Evolutionary conservation across 2,797 vertebrate species (phyloP).

Genomic region (Mastacembelus armatus): DNA sequence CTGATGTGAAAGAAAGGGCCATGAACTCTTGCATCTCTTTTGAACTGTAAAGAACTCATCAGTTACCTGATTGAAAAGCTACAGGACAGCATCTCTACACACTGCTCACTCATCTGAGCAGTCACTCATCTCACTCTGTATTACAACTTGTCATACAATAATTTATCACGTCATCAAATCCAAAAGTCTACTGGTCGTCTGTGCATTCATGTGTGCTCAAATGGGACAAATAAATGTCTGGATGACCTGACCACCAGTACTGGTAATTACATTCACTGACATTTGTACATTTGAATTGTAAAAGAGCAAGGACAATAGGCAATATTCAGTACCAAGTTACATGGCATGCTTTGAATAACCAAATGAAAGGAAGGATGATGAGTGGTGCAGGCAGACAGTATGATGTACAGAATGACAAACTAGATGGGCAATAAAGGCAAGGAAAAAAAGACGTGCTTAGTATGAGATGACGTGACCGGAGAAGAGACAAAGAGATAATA

Average conservation of each 20-base stretch:
- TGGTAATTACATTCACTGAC: constrained; percentile 55
- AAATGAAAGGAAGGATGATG: constrained; percentile 50
- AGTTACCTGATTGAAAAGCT: constrained; percentile 20
- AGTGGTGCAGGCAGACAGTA: constrained; percentile 26
- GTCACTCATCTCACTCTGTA: constrained; percentile 19
- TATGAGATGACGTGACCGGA: constrained; percentile 55
- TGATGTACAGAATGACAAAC: constrained; percentile 42
- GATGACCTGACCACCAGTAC: constrained; percentile 24
- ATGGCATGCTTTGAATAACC: constrained; percentile 56
- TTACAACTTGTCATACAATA: constrained; percentile 21
- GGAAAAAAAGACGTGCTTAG: constrained; percentile 37
- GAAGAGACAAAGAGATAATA: constrained; percentile 69
- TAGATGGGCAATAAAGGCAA: constrained; percentile 51
- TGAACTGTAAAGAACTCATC: constrained; percentile 1
- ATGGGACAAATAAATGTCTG: constrained; percentile 49
- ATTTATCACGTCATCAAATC: constrained; percentile 48
- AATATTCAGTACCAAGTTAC: constrained; percentile 38
- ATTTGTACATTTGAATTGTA: constrained; percentile 54
- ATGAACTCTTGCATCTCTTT: neutral
- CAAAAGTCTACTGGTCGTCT: constrained; percentile 28
- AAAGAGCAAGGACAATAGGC: constrained; percentile 38
- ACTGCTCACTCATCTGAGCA: constrained; percentile 31
- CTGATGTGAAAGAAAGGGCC: constrained; percentile 18
- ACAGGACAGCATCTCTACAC: constrained; percentile 2
- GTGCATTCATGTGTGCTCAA: constrained; percentile 35